Conservation (phyloP, 2,888 invertebrate species). For the Patella ulyssiponensis region DNA sequence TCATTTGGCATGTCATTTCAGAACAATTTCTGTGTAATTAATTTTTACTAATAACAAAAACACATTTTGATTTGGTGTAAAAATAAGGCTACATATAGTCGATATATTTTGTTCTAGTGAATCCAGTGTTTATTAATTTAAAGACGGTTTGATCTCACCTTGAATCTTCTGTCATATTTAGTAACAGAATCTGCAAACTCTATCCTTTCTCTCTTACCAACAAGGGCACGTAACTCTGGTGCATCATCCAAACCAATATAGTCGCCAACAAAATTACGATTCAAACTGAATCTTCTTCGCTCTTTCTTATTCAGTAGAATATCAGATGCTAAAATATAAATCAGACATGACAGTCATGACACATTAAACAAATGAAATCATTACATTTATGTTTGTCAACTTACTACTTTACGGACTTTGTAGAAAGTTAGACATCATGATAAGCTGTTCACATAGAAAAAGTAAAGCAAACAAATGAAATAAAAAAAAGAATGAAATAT, state of each 20-base stretch:
- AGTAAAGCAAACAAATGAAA: neutral
- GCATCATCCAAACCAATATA: constrained; percentile 80
- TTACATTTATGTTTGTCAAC: neutral
- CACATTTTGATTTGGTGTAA: too few species aligned
- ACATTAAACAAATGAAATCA: constrained; percentile 9
- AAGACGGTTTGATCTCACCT: constrained; percentile 71
- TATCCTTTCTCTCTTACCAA: constrained; percentile 79
- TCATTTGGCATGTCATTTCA: too few species aligned
- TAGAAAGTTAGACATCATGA: neutral
- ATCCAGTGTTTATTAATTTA: too few species aligned
- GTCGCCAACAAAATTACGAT: constrained; percentile 80
- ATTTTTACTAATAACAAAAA: too few species aligned
- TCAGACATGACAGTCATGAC: constrained; percentile 30
- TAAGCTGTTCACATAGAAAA: neutral
- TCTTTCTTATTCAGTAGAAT: constrained; percentile 77
- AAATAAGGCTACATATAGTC: too few species aligned
- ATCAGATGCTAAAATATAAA: constrained; percentile 71
- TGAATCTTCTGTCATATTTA: constrained; percentile 80
- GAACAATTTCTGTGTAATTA: too few species aligned
- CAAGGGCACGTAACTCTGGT: constrained; percentile 76
- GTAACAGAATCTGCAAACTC: constrained; percentile 79
- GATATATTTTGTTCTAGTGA: too few species aligned
- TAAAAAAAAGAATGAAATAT: neutral
- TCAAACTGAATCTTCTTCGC: constrained; percentile 77
- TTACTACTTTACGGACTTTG: neutral